Base-by-base conservation (phyloP, 2,797 vertebrate genomes). In the Sparidentex hasta region DNA sequence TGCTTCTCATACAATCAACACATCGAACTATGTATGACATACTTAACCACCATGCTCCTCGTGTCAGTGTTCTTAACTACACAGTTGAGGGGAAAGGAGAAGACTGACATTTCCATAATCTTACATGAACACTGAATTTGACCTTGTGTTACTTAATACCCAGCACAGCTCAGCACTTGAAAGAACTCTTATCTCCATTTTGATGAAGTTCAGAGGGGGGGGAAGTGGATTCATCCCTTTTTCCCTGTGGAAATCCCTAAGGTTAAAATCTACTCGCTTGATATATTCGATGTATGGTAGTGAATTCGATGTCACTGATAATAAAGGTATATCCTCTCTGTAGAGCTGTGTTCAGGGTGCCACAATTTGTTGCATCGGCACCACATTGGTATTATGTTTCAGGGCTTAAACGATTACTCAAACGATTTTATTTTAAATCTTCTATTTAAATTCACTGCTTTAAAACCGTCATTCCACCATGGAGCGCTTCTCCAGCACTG, bases 21-120 rank as follows among this genome's bases (percentile, higher is more conserved):
- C 44, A 51, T 88, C 88, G 56, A 55, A 86, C 80, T 77, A 77
- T 80, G 90, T 69, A 41, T 54, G 68, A 83, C 83, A 81, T 56
- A 66, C 81, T 90, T 85, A 74, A 85, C 83, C 78, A 86, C 79
- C 17, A 63, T 29, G 75, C 71, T 83, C 58, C 52, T n/a, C 7
- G 47, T 65, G 83, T 77, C 83, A 58, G 54, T 51, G 81, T 61
- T 84, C 84, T 84, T 72, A 63, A 82, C 84, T 52, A 48, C 62
- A 23, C 75, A 76, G 78, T 63, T 73, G 70, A 87, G 82, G 84
- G 70, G 73, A 47, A 73, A 57, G 67, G 75, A 80, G 76, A 73
- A 78, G 85, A 89, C 83, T 83, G 92, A 88, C 90, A 94, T 94
- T 94, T 93, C 90, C 91, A 93, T 94, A 94, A 94, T 93, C 91